Conservation (phyloP, 1,140 invertebrate species). For the Drosophila melanica region DNA sequence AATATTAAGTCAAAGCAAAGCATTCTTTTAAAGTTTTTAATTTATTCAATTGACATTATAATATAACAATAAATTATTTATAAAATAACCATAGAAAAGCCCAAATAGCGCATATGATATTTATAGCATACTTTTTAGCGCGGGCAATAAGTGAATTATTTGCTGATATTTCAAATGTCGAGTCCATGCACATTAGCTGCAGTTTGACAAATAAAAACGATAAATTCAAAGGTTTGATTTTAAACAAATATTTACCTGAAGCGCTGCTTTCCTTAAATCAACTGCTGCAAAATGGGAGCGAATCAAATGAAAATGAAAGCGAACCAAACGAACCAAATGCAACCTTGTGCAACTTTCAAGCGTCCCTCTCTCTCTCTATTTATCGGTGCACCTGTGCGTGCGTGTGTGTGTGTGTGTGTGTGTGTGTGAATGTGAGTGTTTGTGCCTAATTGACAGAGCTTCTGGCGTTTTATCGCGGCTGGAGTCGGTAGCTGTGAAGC, state of each 20-base stretch:
- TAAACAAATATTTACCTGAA: constrained; percentile 43
- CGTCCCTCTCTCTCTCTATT: constrained; percentile 6
- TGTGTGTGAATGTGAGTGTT: constrained; percentile 18
- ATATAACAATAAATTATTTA: no score
- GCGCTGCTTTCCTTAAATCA: constrained; percentile 33
- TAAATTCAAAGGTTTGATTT: constrained; percentile 43
- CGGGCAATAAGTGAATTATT: background rate
- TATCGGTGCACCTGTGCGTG: background rate
- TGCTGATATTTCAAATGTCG: background rate
- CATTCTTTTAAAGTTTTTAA: no score
- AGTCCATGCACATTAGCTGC: background rate
- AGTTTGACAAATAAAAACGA: constrained; percentile 27
- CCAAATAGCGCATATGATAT: background rate
- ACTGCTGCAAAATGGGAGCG: constrained; percentile 34
- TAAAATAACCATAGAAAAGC: background rate
- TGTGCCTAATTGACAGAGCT: constrained; percentile 56
- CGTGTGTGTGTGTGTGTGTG: constrained; percentile 33
- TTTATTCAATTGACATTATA: no score
- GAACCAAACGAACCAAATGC: constrained; percentile 30
- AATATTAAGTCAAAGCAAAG: no score
- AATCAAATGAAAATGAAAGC: constrained; percentile 48
- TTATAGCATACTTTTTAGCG: constrained; percentile 33
- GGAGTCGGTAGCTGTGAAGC: constrained; percentile 21
- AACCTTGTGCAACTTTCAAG: constrained; percentile 39
- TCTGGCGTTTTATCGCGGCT: constrained; percentile 33